Base-by-base conservation (phyloP, 2,113 vertebrate genomes). In the Forbesichthys agassizii region DNA sequence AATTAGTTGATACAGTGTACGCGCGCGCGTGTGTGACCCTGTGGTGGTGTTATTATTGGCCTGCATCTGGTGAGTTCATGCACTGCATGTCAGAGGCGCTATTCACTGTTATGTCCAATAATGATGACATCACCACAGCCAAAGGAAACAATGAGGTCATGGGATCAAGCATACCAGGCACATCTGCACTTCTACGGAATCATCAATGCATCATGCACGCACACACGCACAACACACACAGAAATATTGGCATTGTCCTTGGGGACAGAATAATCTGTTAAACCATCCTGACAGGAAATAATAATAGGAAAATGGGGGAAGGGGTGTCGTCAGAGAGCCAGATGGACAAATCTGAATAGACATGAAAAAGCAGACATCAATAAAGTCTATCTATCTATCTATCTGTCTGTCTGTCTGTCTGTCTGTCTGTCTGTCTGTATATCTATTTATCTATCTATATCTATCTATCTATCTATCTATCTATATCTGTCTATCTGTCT, bases 231-330 rank as follows among this genome's bases (percentile, higher is more conserved):
- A 51, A 57, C 14, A 61, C n/a, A n/a, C 64, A 51, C 54, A 79
- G 88, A 85, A 77, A 86, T 89, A 88, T 82, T 79, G 84, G 73
- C 88, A 77, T 82, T 66, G 61, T 82, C 84, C 69, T 51, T 59
- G 73, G 83, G 77, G 79, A 87, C 69, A 55, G 74, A 51, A 71
- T 81, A 83, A 87, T 87, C 75, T 84, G 75, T 84, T 82, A 81
- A 64, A 84, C 74, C 77, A 78, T 77, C 68, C 81, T 80, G 81
- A 61, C 72, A 75, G 76, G 81, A 83, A 80, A 56, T 0, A 52
- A 36, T 62, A 49, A 71, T 53, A 58, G 62, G 81, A 55, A 64
- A 49, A 16, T 16, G 16, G 48, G 12, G 56, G 42, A 16, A 27
- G 54, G 18, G 68, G 36, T 27, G 27, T 27, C 27, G 36, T 47